Evolutionary conservation across 2,113 vertebrate species (phyloP).

Genomic region (Tachycineta bicolor): DNA sequence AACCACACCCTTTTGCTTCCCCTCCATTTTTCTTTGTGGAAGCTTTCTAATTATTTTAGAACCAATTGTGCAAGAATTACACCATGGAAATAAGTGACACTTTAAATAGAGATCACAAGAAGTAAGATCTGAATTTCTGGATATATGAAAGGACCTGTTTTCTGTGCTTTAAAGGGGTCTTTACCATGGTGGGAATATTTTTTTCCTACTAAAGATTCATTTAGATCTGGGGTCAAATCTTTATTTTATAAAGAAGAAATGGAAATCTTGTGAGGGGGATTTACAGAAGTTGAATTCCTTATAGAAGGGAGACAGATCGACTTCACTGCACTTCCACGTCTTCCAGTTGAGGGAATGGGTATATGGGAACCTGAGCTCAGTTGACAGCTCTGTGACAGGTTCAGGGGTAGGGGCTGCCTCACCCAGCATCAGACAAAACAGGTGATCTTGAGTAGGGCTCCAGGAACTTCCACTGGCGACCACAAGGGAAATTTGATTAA

Average conservation of each 20-base stretch:
- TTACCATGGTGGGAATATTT: slow-evolving; percentile 49
- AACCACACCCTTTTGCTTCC: not conserved
- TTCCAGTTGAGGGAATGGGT: not conserved
- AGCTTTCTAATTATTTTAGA: slow-evolving; percentile 80
- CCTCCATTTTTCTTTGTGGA: slow-evolving; percentile 67
- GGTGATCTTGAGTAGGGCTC: not conserved
- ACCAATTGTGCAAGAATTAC: slow-evolving; percentile 80
- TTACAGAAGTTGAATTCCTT: not conserved
- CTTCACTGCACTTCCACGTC: not conserved
- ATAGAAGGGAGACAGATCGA: not conserved
- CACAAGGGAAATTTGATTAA: not conserved
- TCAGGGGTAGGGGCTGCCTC: not conserved
- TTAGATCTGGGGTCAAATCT: slow-evolving; percentile 46
- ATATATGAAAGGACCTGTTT: slow-evolving; percentile 47
- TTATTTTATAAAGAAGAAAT: slow-evolving; percentile 37
- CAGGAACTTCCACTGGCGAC: not conserved
- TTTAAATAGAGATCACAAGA: slow-evolving; percentile 79
- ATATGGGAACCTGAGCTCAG: not conserved
- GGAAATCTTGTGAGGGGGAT: slow-evolving; percentile 49
- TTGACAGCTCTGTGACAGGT: not conserved
- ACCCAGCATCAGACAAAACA: not conserved
- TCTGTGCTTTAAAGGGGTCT: slow-evolving; percentile 34
- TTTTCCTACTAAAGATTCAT: slow-evolving; percentile 36
- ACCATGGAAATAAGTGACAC: slow-evolving; percentile 81
- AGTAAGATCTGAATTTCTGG: slow-evolving; percentile 61